A percentile compares a stretch with the other conserved stretches of the same genome.
These are phyloP conservation scores for Mesocentrotus franciscanus DNA, from an alignment of 53 echinoderm and acorn worm species.

Conservation along the genomic window DNA sequence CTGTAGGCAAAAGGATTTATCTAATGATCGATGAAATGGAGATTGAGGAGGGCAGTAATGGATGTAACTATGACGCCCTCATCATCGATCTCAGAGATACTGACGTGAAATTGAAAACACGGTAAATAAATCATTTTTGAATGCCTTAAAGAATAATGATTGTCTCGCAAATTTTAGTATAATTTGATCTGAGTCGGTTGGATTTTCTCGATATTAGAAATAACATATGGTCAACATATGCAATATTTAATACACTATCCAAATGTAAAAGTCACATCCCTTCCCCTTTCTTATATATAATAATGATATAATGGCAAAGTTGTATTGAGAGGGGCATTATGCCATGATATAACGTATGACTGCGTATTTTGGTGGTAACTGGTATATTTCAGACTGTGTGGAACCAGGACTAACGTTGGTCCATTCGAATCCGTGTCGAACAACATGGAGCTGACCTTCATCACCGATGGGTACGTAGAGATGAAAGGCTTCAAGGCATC, in stretches of 20 bases:
- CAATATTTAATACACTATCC: no score
- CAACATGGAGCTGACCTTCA: neutral
- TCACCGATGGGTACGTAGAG: neutral
- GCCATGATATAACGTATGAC: no score
- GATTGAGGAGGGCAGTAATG: neutral
- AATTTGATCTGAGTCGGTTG: no score
- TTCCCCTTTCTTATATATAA: no score
- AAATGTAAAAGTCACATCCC: no score
- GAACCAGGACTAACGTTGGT: neutral
- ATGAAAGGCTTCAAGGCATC: neutral
- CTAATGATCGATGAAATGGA: neutral
- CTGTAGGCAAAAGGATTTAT: neutral
- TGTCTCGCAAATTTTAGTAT: no score
- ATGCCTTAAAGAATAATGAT: no score
- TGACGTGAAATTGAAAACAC: neutral
- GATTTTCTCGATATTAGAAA: no score
- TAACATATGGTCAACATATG: no score
- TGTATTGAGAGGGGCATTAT: no score
- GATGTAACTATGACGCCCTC: neutral
- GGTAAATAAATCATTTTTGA: neutral
- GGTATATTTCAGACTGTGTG: conserved; percentile 33
- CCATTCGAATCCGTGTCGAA: conserved; percentile 6
- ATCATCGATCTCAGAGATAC: neutral
- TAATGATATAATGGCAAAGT: no score
- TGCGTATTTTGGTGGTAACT: neutral